Evolutionary conservation across 2,888 invertebrate genomes (phyloP).

Genomic region (Diaphora mendica): DNA sequence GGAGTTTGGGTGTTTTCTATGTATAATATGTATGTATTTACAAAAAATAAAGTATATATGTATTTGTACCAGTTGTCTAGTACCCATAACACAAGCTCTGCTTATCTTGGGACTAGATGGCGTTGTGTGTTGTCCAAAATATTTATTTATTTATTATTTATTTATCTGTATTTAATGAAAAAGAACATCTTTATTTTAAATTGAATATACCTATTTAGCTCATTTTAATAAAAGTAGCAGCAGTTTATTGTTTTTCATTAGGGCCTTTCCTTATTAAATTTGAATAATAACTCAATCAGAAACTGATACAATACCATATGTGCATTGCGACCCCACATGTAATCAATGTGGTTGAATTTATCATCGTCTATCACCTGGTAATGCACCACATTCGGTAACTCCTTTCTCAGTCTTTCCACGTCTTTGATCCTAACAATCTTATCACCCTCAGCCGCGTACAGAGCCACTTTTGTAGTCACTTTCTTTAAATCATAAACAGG

Average conservation of each 20-base stretch:
- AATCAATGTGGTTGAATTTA: constrained; percentile 27
- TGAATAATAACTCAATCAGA: constrained; percentile 15
- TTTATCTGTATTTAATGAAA: too few relatives aligned
- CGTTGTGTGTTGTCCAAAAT: too few relatives aligned
- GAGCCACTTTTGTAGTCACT: constrained; percentile 21
- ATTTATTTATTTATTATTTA: too few relatives aligned
- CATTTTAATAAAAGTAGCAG: too few relatives aligned
- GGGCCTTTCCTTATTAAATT: neutral
- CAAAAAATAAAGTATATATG: too few relatives aligned
- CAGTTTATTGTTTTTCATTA: neutral
- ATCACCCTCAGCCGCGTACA: constrained; percentile 23
- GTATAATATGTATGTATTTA: too few relatives aligned
- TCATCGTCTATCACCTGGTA: constrained; percentile 15
- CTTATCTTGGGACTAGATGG: too few relatives aligned
- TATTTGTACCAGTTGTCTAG: too few relatives aligned
- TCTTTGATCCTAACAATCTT: constrained; percentile 9
- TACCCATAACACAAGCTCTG: too few relatives aligned
- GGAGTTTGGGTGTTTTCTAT: too few relatives aligned
- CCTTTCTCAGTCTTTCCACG: constrained; percentile 2
- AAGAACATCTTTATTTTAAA: too few relatives aligned
- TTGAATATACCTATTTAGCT: too few relatives aligned
- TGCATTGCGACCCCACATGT: constrained; percentile 13
- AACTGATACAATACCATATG: constrained; percentile 17
- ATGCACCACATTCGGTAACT: constrained; percentile 24
- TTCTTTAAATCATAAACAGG: constrained; percentile 24